Conservation (phyloP, 2,113 vertebrate species). For the Pelecanoides urinatrix region DNA sequence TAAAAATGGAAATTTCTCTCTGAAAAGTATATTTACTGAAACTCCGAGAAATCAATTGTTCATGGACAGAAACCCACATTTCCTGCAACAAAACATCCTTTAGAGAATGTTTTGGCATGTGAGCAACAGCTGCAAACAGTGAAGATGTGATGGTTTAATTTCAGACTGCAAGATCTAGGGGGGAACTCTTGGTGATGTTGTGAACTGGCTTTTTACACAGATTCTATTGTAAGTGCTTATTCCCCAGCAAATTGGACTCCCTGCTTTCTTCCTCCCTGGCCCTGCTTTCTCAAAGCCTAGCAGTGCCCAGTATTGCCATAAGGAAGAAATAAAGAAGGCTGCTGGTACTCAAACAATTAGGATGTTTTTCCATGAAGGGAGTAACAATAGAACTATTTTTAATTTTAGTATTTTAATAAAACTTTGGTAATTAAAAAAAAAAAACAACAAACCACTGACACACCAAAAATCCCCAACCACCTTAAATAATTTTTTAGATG, state of each 20-base stretch:
- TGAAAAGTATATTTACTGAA: not conserved
- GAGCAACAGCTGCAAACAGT: not conserved
- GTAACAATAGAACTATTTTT: not conserved
- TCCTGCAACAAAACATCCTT: not conserved
- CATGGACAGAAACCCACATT: not conserved
- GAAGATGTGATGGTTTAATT: not conserved
- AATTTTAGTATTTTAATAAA: not conserved
- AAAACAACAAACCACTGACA: not conserved
- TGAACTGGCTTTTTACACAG: not conserved
- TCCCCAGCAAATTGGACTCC: not conserved
- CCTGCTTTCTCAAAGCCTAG: not conserved
- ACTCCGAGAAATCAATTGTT: not conserved
- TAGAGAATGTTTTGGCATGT: not conserved
- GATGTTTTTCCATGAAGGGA: not conserved
- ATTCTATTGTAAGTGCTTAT: not conserved
- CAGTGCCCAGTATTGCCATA: not conserved
- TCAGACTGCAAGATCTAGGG: not conserved
- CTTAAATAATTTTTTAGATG: not conserved
- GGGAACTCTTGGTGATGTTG: not conserved
- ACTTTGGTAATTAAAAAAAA: not conserved
- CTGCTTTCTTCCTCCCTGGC: not conserved
- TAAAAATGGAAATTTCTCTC: not conserved
- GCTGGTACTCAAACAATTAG: not conserved
- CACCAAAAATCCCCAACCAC: not conserved
- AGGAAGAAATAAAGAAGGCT: not conserved